Conservation (phyloP, 2,113 vertebrate genomes). For the Macroglossus sobrinus region DNA sequence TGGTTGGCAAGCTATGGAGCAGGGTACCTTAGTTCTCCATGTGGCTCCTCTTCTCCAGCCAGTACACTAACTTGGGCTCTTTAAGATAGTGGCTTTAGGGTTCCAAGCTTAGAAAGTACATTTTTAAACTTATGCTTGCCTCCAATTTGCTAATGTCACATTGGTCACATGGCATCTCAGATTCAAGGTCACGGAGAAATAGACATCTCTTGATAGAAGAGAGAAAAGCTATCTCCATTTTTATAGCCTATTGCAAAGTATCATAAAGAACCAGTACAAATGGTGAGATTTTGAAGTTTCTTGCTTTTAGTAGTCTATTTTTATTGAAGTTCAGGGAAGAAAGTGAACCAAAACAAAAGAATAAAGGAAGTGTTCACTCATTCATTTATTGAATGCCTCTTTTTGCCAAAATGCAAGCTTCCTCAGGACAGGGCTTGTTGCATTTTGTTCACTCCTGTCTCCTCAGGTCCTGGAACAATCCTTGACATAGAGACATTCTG, state of each 20-base stretch:
- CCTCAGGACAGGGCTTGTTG: neutral
- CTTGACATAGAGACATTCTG: neutral
- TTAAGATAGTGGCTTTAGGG: neutral
- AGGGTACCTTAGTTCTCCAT: neutral
- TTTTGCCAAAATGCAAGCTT: neutral
- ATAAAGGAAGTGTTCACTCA: neutral
- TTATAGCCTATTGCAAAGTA: neutral
- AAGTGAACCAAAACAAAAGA: neutral
- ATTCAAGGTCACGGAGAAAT: neutral
- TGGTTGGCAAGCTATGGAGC: neutral
- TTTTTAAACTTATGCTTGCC: neutral
- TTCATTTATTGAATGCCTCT: neutral
- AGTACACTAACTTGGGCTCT: neutral
- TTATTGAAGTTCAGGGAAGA: neutral
- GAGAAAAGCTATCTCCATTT: neutral
- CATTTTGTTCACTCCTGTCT: neutral
- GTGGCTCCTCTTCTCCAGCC: neutral
- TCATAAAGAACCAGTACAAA: neutral
- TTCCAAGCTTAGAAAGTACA: neutral
- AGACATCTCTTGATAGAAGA: neutral
- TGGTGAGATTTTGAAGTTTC: neutral
- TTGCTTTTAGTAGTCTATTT: slow-evolving; percentile 17
- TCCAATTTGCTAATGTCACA: neutral
- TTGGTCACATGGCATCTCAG: neutral
- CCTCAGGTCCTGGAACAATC: neutral